Conservation (phyloP, 1,140 invertebrate species). For the Colletes gigas region DNA sequence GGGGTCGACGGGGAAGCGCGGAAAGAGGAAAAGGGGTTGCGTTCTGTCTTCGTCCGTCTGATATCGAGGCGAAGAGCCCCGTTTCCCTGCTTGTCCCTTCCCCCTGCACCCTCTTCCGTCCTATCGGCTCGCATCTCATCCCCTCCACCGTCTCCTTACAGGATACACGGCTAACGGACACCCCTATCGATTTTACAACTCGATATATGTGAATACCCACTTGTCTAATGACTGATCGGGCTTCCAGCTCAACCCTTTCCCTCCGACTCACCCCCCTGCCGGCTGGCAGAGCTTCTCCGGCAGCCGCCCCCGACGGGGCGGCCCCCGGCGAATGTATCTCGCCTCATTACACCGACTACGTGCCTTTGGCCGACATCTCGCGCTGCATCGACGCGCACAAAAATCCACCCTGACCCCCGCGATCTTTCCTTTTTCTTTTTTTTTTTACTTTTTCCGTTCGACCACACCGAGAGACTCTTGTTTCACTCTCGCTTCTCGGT, state of each 20-base stretch:
- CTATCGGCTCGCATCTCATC: slow-evolving; percentile 76
- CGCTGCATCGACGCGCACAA: slow-evolving; percentile 68
- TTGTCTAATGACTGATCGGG: slow-evolving; percentile 82
- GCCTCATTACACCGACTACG: slow-evolving; percentile 75
- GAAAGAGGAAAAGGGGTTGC: slow-evolving; percentile 63
- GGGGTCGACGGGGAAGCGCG: slow-evolving; percentile 78
- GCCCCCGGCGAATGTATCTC: slow-evolving; percentile 69
- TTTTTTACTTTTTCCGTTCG: neutral
- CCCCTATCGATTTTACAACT: slow-evolving; percentile 82
- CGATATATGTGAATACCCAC: slow-evolving; percentile 82
- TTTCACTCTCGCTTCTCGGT: neutral
- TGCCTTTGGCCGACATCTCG: slow-evolving; percentile 69
- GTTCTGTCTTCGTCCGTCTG: slow-evolving; percentile 57
- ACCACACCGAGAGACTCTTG: neutral
- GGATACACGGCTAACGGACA: slow-evolving; percentile 80
- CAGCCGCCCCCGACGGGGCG: slow-evolving; percentile 54
- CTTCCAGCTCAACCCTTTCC: slow-evolving; percentile 77
- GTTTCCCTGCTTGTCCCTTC: slow-evolving; percentile 55
- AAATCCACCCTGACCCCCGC: slow-evolving; percentile 59
- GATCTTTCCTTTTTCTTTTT: slow-evolving; percentile 13
- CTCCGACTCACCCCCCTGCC: slow-evolving; percentile 60
- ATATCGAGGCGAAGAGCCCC: slow-evolving; percentile 48
- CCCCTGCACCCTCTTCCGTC: slow-evolving; percentile 44
- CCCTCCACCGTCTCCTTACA: slow-evolving; percentile 77
- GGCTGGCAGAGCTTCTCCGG: slow-evolving; percentile 64